phyloP scores from a whole-genome alignment of 2,888 invertebrate species.

The Brachyptera risi region DNA sequence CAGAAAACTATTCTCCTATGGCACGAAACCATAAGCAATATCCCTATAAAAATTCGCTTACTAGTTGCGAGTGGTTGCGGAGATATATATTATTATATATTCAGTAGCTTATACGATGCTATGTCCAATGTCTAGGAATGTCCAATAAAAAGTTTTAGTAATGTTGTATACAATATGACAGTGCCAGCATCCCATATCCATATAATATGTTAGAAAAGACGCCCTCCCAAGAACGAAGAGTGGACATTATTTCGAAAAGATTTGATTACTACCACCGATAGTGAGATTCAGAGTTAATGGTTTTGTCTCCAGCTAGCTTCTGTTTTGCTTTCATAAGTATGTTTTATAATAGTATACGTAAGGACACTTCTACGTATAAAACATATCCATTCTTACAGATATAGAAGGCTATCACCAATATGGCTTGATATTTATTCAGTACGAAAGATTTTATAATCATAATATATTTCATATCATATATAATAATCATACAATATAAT shows the following conservation, averaged over 20 bases:
- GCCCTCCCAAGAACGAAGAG: background rate
- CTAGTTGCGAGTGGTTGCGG: background rate
- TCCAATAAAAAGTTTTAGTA: conserved; percentile 3
- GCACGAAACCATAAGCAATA: too few relatives aligned
- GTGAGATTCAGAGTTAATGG: too few relatives aligned
- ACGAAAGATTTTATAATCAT: too few relatives aligned
- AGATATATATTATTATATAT: background rate
- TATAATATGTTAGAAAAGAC: background rate
- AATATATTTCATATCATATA: too few relatives aligned
- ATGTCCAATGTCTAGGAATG: background rate
- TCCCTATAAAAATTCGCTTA: background rate
- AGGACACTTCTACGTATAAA: too few relatives aligned
- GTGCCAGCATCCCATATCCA: background rate
- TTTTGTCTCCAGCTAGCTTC: conserved; percentile 17
- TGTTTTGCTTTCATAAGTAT: conserved; percentile 15
- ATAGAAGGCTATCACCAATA: too few relatives aligned
- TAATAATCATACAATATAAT: too few relatives aligned
- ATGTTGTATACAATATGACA: background rate
- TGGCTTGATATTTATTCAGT: too few relatives aligned
- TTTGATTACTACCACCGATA: conserved; percentile 3
- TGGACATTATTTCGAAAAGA: background rate
- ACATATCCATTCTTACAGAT: too few relatives aligned
- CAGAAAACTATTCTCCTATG: too few relatives aligned
- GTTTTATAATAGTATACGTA: too few relatives aligned
- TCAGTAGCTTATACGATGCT: background rate